A percentile compares a stretch with the other conserved stretches of the same genome.
phyloP scores from a whole-genome alignment of 2,797 vertebrate species.

The Acanthiza pusilla region DNA sequence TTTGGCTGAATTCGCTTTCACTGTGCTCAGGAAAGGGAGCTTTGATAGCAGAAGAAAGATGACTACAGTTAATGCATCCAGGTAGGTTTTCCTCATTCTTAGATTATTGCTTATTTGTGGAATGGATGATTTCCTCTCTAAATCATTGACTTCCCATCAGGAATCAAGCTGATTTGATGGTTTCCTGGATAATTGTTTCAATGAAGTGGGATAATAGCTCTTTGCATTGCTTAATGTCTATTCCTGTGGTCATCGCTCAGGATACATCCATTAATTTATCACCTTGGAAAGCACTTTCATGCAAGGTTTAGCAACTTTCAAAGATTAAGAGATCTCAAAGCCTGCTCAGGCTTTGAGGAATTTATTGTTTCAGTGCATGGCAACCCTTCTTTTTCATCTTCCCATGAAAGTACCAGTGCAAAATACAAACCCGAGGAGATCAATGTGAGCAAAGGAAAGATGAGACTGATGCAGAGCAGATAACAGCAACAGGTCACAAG shows the following conservation, averaged over 20 bases:
- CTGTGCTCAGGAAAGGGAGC: background rate
- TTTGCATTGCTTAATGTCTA: background rate
- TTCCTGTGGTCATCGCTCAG: slow-evolving; percentile 3
- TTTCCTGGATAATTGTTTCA: slow-evolving; percentile 23
- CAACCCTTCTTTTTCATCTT: slow-evolving; percentile 12
- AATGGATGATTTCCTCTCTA: background rate
- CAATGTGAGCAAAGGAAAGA: background rate
- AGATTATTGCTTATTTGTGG: slow-evolving; percentile 28
- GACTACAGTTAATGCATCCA: background rate
- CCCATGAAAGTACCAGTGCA: background rate
- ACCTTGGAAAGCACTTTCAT: slow-evolving; percentile 13
- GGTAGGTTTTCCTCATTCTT: slow-evolving; percentile 13
- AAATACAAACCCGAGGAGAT: background rate
- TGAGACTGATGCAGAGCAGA: background rate
- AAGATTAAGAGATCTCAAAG: slow-evolving; percentile 18
- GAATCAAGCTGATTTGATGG: background rate
- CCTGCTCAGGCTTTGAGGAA: background rate
- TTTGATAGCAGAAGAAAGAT: background rate
- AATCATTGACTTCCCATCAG: background rate
- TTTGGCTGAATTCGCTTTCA: background rate
- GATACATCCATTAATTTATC: slow-evolving; percentile 24
- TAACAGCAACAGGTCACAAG: background rate
- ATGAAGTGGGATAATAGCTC: background rate
- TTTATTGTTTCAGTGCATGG: slow-evolving; percentile 18
- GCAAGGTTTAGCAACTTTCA: background rate